Percentiles rank a stretch among this genome's conserved stretches.
Conservation (phyloP, 2,888 invertebrate genomes). For the Argyra leucocephala region DNA sequence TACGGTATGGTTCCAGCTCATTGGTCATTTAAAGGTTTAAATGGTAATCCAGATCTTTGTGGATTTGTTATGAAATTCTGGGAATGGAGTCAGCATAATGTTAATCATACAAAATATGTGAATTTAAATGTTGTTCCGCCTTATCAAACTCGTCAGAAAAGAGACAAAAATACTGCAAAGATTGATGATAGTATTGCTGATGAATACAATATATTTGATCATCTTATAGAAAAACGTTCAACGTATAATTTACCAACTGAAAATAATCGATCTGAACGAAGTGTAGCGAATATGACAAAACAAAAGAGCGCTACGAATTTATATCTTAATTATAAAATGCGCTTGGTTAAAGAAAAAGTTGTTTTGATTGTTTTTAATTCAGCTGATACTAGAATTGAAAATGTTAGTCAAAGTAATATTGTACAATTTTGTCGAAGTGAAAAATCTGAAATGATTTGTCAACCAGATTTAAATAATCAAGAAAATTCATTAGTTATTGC, state of each 20-base stretch:
- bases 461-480: slow-evolving; percentile 65
- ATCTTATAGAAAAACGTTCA: slow-evolving; percentile 34
- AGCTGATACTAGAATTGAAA: slow-evolving; percentile 61
- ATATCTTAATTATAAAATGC: slow-evolving; percentile 37
- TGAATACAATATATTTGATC: slow-evolving; percentile 35
- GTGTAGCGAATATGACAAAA: slow-evolving; percentile 27
- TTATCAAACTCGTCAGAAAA: slow-evolving; percentile 17
- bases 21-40: slow-evolving; percentile 50
- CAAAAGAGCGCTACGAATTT: slow-evolving; percentile 23
- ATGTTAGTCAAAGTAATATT: slow-evolving; percentile 69
- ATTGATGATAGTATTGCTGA: slow-evolving; percentile 22
- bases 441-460: slow-evolving; percentile 48
- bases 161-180: slow-evolving; percentile 27
- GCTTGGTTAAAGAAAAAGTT: slow-evolving; percentile 60
- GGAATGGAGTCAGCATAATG: slow-evolving; percentile 53
- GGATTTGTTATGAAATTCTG: slow-evolving; percentile 76
- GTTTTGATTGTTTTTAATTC: slow-evolving; percentile 71
- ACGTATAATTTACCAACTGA: slow-evolving; percentile 31
- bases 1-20: slow-evolving; percentile 65
- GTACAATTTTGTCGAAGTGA: slow-evolving; percentile 56
- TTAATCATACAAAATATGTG: slow-evolving; percentile 32
- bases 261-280: slow-evolving; percentile 26
- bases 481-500: slow-evolving; percentile 62
- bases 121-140: slow-evolving; percentile 19
- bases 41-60: slow-evolving; percentile 49